These are phyloP conservation scores for Madoqua kirkii DNA, from an alignment of 2,113 vertebrate genomes.

Conservation along the genomic window DNA sequence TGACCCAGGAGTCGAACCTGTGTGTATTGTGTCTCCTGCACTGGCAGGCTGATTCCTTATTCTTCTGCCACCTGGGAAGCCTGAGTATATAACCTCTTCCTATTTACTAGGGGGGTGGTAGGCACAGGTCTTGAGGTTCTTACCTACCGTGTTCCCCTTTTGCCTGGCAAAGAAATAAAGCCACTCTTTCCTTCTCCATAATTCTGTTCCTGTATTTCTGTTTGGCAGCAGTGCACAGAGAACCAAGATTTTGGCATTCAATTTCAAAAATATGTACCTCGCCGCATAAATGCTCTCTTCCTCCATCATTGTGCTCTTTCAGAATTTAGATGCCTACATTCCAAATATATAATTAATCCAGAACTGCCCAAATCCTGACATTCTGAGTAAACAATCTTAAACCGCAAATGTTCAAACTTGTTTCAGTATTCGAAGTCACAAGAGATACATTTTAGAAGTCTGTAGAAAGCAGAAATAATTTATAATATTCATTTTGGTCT, in stretches of 20 bases:
- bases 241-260: not conserved
- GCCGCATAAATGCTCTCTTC: not conserved
- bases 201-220: not conserved
- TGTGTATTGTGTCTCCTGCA: not conserved
- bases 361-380: not conserved
- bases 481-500: not conserved
- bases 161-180: not conserved
- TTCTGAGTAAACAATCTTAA: not conserved
- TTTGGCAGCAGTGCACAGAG: not conserved
- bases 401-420: not conserved
- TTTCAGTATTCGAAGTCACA: not conserved
- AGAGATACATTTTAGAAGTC: not conserved
- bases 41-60: not conserved
- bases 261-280: not conserved
- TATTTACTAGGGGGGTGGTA: not conserved
- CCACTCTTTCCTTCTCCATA: not conserved
- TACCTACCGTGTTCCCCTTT: not conserved
- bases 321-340: not conserved
- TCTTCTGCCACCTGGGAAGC: not conserved
- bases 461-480: not conserved
- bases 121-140: not conserved
- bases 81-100: not conserved
- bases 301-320: not conserved
- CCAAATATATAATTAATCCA: not conserved
- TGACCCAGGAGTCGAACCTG: not conserved